phyloP scores from a whole-genome alignment of 2,888 invertebrate species.

The Tenthredo livida region DNA sequence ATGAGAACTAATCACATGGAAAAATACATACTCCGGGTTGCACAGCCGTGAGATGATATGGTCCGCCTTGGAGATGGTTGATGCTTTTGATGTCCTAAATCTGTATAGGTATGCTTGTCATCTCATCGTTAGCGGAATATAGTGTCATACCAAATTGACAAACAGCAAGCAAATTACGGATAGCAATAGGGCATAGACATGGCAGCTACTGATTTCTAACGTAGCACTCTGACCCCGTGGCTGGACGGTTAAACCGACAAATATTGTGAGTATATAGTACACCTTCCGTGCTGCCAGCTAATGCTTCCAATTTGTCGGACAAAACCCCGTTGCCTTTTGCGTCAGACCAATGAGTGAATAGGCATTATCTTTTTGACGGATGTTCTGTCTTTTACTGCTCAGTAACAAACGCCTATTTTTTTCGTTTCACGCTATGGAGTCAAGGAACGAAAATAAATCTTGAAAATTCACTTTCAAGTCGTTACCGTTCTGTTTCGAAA shows the following conservation, averaged over 20 bases:
- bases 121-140: not conserved
- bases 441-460: not conserved
- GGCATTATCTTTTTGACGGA: conserved; percentile 17
- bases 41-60: not conserved
- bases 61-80: not conserved
- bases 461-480: not conserved
- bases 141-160: not conserved
- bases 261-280: not conserved
- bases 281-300: conserved; percentile 41
- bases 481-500: not conserved
- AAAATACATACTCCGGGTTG: not conserved
- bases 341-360: conserved; percentile 16
- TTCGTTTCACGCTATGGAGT: not conserved
- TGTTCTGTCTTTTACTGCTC: not conserved
- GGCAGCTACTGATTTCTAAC: not conserved
- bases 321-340: conserved; percentile 21
- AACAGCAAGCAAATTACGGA: not conserved
- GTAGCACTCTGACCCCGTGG: not conserved
- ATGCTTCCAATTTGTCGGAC: conserved; percentile 32
- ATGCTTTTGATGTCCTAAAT: not conserved
- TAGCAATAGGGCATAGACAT: not conserved
- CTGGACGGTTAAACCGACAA: not conserved
- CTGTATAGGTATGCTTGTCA: not conserved
- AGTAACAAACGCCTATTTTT: not conserved
- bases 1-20: not conserved